Conservation (phyloP, 2,113 vertebrate species). For the Oncorhynchus kisutch region DNA sequence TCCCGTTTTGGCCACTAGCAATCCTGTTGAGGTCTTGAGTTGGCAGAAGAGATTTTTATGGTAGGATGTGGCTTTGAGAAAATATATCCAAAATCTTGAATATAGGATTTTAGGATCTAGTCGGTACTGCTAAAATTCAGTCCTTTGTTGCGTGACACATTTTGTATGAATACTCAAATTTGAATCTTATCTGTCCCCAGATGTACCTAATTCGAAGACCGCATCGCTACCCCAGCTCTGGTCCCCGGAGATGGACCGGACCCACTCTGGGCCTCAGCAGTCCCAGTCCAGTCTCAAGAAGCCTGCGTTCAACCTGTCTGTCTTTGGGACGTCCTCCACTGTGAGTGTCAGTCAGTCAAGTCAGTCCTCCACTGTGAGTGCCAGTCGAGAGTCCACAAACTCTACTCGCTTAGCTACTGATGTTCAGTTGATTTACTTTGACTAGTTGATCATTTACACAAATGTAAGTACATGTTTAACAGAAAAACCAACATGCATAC, state of each 20-base stretch:
- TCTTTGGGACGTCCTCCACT: constrained; percentile 87
- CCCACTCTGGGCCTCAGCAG: constrained; percentile 80
- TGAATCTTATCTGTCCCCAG: constrained; percentile 66
- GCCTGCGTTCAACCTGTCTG: constrained; percentile 93
- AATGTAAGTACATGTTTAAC: too few species aligned
- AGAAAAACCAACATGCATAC: too few species aligned
- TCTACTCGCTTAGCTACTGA: too few species aligned
- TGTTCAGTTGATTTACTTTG: too few species aligned
- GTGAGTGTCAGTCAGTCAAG: constrained; percentile 75
- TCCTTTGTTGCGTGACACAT: background rate
- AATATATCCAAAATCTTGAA: too few species aligned
- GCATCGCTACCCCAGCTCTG: constrained; percentile 84
- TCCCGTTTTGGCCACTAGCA: background rate
- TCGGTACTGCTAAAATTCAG: background rate
- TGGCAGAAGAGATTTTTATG: too few species aligned
- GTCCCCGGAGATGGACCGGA: constrained; percentile 88
- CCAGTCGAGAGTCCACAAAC: background rate
- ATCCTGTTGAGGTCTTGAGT: too few species aligned
- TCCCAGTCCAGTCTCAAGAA: constrained; percentile 84
- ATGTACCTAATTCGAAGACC: constrained; percentile 87
- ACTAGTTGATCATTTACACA: too few species aligned
- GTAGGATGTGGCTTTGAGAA: too few species aligned
- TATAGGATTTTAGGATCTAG: background rate
- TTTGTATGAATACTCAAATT: background rate
- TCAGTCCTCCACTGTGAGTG: constrained; percentile 80